Conservation (phyloP, 1,140 invertebrate genomes). For the Fopius arisanus region DNA sequence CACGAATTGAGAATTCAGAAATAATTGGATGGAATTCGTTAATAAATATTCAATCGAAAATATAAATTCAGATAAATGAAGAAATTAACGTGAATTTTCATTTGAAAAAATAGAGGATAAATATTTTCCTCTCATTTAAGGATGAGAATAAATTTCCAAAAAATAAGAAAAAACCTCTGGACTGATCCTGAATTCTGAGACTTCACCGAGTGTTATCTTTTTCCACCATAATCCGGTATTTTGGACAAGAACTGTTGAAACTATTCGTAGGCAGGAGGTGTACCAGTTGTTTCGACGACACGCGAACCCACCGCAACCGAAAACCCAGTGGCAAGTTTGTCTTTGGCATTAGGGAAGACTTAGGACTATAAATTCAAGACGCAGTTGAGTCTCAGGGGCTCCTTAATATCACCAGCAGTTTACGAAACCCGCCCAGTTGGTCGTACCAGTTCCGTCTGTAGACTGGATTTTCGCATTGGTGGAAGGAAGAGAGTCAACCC, state of each 20-base stretch:
- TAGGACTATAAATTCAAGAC: slow-evolving; percentile 25
- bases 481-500: not conserved
- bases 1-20: too few relatives aligned
- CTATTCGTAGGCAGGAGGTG: not conserved
- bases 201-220: too few relatives aligned
- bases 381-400: slow-evolving; percentile 14
- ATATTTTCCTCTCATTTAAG: too few relatives aligned
- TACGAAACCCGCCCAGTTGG: slow-evolving; percentile 24
- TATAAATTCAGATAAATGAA: too few relatives aligned
- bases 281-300: slow-evolving; percentile 12
- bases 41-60: too few relatives aligned
- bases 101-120: too few relatives aligned
- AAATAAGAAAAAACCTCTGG: too few relatives aligned
- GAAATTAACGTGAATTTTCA: too few relatives aligned
- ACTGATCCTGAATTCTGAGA: too few relatives aligned
- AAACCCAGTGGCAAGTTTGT: slow-evolving; percentile 24
- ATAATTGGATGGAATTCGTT: too few relatives aligned
- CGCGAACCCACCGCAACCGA: not conserved
- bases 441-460: slow-evolving; percentile 16
- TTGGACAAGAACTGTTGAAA: not conserved
- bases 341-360: slow-evolving; percentile 27
- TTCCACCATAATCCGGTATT: not conserved
- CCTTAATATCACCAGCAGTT: slow-evolving; percentile 31
- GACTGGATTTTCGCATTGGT: not conserved
- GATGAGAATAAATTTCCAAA: too few relatives aligned